Evolutionary conservation across 2,888 invertebrate species (phyloP).

Genomic region (Diarsia mendica): DNA sequence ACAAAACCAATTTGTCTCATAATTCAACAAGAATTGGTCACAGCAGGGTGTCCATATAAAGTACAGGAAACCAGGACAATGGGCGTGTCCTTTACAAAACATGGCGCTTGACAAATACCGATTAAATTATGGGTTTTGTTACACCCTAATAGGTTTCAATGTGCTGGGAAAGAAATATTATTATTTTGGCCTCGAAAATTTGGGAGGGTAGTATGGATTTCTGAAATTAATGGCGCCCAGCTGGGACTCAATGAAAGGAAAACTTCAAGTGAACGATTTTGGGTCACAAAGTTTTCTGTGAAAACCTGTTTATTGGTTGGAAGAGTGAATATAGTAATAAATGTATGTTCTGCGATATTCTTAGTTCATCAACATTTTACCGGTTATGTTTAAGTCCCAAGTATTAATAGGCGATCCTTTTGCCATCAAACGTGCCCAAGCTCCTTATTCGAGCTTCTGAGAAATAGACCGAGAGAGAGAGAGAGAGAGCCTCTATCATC

Average conservation of each 20-base stretch:
- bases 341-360: neutral
- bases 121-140: slow-evolving; percentile 49
- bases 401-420: neutral
- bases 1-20: slow-evolving; percentile 37
- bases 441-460: neutral
- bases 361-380: neutral
- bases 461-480: neutral
- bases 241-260: slow-evolving; percentile 23
- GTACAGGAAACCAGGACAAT: slow-evolving; percentile 34
- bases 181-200: slow-evolving; percentile 11
- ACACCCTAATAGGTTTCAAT: slow-evolving; percentile 51
- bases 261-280: neutral
- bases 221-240: slow-evolving; percentile 52
- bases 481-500: neutral
- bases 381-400: neutral
- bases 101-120: slow-evolving; percentile 45
- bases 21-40: slow-evolving; percentile 42
- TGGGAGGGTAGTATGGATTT: slow-evolving; percentile 26
- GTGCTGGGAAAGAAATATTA: slow-evolving; percentile 38
- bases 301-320: neutral
- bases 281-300: neutral
- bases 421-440: neutral
- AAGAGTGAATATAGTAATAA: neutral
- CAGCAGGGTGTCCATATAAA: slow-evolving; percentile 41
- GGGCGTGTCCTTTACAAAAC: slow-evolving; percentile 35